Percentiles rank a stretch among this genome's conserved stretches.
phyloP scores from a whole-genome alignment of 2,888 invertebrate genomes.

The Andrena praecox region DNA sequence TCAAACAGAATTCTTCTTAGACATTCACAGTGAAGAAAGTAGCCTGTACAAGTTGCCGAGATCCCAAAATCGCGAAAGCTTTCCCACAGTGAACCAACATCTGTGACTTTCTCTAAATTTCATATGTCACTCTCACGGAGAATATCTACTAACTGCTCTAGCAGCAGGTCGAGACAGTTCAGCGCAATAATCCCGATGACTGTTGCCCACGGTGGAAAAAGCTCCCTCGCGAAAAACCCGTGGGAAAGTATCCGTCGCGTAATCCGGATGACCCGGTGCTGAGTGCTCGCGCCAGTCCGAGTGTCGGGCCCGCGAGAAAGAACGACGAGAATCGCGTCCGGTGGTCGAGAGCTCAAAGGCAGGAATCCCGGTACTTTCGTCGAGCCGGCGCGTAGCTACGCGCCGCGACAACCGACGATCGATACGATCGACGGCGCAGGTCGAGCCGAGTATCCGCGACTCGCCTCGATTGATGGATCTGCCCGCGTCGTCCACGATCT shows the following conservation, averaged over 20 bases:
- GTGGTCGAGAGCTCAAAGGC: conserved; percentile 59
- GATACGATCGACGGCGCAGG: conserved; percentile 68
- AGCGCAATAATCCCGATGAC: conserved; percentile 6
- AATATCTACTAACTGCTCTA: too few relatives aligned
- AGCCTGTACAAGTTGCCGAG: too few relatives aligned
- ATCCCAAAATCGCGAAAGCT: too few relatives aligned
- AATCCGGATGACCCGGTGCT: conserved; percentile 66
- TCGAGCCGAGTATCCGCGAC: conserved; percentile 26
- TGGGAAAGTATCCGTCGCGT: conserved; percentile 73
- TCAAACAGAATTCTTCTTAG: too few relatives aligned
- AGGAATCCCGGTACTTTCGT: conserved; percentile 70
- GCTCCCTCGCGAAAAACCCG: conserved; percentile 69
- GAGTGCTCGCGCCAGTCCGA: conserved; percentile 41
- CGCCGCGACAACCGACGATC: conserved; percentile 60
- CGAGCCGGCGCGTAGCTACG: conserved; percentile 67
- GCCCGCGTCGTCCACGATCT: conserved; percentile 72
- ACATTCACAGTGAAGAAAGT: too few relatives aligned
- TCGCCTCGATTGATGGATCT: conserved; percentile 68
- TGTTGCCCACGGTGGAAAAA: conserved; percentile 30
- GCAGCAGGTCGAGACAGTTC: neutral
- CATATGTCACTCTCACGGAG: too few relatives aligned
- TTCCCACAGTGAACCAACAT: too few relatives aligned
- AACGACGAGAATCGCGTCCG: conserved; percentile 61
- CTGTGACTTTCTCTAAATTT: too few relatives aligned
- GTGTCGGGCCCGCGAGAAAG: conserved; percentile 37